Evolutionary conservation across 2,797 vertebrate genomes (phyloP).

Genomic region (Lepilemur septentrionalis): DNA sequence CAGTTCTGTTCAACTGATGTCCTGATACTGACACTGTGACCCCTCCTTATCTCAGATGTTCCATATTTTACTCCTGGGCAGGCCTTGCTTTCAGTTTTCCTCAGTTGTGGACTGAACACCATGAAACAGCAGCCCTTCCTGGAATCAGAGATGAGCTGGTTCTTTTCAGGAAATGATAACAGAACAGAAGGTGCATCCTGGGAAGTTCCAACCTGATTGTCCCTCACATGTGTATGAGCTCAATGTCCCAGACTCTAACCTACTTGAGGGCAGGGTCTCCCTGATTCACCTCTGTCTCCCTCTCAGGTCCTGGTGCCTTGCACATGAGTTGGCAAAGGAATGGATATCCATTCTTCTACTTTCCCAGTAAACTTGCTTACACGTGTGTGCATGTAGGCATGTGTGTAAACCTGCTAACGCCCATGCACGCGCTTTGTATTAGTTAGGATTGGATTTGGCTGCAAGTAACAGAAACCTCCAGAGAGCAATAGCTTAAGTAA

Average conservation of each 20-base stretch:
- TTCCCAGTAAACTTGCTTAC: not conserved
- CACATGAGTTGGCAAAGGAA: not conserved
- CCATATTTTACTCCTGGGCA: not conserved
- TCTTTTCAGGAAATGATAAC: not conserved
- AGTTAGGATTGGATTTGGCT: not conserved
- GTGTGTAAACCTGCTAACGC: not conserved
- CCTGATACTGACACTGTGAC: not conserved
- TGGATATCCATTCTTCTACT: not conserved
- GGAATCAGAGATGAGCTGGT: not conserved
- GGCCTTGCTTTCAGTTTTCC: not conserved
- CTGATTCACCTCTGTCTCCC: not conserved
- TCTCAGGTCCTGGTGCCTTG: not conserved
- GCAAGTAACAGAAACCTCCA: not conserved
- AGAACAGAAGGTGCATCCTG: not conserved
- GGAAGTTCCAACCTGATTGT: not conserved
- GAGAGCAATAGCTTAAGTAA: not conserved
- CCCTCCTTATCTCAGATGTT: not conserved
- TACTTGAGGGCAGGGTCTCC: not conserved
- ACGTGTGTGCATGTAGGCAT: not conserved
- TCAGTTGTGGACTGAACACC: not conserved
- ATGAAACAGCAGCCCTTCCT: not conserved
- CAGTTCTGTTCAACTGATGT: not conserved
- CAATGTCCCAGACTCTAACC: not conserved
- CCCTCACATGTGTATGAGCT: not conserved
- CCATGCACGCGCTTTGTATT: not conserved